These are phyloP conservation scores for Rhyacichthys aspro DNA, from an alignment of 2,797 vertebrate species.

Conservation along the genomic window DNA sequence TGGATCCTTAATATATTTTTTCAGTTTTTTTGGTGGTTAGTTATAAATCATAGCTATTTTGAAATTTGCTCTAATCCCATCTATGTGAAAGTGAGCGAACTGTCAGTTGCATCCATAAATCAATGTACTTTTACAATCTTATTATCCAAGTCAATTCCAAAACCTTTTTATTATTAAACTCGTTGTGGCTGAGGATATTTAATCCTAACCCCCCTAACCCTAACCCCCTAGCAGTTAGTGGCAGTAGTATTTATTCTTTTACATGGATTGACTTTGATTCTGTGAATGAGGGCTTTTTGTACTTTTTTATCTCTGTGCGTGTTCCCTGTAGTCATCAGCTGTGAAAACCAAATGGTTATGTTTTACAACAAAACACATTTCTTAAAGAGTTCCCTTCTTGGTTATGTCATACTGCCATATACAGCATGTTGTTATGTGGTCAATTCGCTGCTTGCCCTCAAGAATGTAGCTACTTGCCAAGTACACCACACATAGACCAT, in stretches of 20 bases:
- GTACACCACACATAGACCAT: constrained; percentile 45
- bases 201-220: too few species aligned
- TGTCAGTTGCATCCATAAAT: too few species aligned
- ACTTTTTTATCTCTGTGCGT: background rate
- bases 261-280: constrained; percentile 23
- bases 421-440: constrained; percentile 74
- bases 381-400: constrained; percentile 23
- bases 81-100: too few species aligned
- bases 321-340: constrained; percentile 64
- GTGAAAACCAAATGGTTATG: constrained; percentile 62
- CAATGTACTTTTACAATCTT: too few species aligned
- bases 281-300: background rate
- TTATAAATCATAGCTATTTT: too few species aligned
- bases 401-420: constrained; percentile 63
- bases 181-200: too few species aligned
- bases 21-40: too few species aligned
- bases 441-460: constrained; percentile 60
- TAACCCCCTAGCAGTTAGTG: too few species aligned
- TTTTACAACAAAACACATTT: constrained; percentile 56
- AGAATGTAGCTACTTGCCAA: constrained; percentile 55
- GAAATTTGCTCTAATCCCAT: too few species aligned
- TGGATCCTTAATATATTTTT: constrained; percentile 20
- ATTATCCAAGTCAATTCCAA: too few species aligned
- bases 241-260: too few species aligned
- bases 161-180: too few species aligned